Evolutionary conservation across 1,140 invertebrate species (phyloP).

Genomic region (Gryon sp.): DNA sequence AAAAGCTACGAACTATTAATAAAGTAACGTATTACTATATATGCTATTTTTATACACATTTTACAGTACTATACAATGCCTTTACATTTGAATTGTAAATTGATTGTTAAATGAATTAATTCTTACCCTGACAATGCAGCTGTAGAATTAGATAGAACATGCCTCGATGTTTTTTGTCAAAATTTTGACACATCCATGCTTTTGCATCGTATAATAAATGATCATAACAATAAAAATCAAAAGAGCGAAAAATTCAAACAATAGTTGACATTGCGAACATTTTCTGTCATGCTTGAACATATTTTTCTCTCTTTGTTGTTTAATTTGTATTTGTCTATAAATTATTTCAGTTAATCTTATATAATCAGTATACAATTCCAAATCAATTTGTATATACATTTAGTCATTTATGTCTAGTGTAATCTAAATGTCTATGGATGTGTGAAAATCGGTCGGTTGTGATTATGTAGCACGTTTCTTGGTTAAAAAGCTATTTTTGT

Average conservation of each 20-base stretch:
- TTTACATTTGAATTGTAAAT: too few relatives aligned
- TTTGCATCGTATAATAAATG: conserved; percentile 2
- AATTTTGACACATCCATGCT: conserved; percentile 22
- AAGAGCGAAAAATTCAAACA: conserved; percentile 2
- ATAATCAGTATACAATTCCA: too few relatives aligned
- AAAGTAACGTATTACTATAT: too few relatives aligned
- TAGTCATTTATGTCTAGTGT: neutral
- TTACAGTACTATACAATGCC: too few relatives aligned
- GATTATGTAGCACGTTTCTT: conserved; percentile 20
- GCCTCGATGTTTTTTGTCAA: conserved; percentile 7
- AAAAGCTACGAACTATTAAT: too few relatives aligned
- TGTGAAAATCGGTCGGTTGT: conserved; percentile 4
- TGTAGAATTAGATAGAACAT: conserved; percentile 13
- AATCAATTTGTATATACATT: neutral
- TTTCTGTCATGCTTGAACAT: conserved; percentile 7
- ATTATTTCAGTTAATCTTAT: too few relatives aligned
- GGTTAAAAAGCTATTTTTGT: conserved; percentile 63
- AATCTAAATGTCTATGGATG: too few relatives aligned
- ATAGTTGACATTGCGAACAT: conserved; percentile 2
- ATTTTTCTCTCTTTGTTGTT: too few relatives aligned
- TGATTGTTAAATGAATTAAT: too few relatives aligned
- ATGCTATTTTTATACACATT: too few relatives aligned
- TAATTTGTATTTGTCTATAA: too few relatives aligned
- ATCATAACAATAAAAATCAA: conserved; percentile 8
- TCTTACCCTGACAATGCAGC: conserved; percentile 15